phyloP scores from a whole-genome alignment of 1,140 invertebrate genomes.

The Drosophila pachea region DNA sequence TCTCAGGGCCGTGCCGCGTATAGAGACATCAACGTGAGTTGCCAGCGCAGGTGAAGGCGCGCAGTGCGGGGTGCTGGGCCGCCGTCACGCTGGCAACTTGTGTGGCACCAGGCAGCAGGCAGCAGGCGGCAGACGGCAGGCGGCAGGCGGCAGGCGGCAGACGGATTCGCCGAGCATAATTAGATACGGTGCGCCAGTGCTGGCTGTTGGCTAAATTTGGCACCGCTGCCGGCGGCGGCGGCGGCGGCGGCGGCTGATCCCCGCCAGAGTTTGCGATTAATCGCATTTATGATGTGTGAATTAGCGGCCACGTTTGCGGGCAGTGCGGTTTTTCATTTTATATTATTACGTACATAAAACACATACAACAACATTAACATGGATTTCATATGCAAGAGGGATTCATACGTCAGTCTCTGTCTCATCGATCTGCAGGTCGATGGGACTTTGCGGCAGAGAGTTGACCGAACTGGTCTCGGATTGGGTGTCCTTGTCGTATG shows the following conservation, averaged over 20 bases:
- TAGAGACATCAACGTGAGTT: conserved; percentile 69
- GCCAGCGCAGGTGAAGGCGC: conserved; percentile 56
- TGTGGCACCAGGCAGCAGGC: too few species aligned
- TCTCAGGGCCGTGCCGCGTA: conserved; percentile 10
- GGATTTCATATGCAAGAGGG: not conserved
- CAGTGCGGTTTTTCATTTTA: conserved; percentile 2
- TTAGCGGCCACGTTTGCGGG: conserved; percentile 14
- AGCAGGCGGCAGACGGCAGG: conserved; percentile 14
- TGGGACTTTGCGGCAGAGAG: conserved; percentile 18
- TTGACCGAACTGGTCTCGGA: conserved; percentile 12
- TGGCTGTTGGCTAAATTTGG: conserved; percentile 27
- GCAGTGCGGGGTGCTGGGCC: not conserved
- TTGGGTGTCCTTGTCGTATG: not conserved
- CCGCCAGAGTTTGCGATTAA: conserved; percentile 20
- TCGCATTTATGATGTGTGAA: conserved; percentile 41
- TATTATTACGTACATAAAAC: not conserved
- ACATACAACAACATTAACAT: too few species aligned
- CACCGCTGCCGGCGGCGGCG: not conserved
- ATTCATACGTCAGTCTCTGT: not conserved
- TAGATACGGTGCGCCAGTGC: conserved; percentile 48
- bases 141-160: conserved; percentile 26
- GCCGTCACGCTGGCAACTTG: conserved; percentile 43
- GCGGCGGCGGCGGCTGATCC: conserved; percentile 2
- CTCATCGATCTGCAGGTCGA: not conserved
- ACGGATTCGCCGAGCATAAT: conserved; percentile 57